Evolutionary conservation across 2,113 vertebrate species (phyloP).

Genomic region (Micronycteris hirsuta): DNA sequence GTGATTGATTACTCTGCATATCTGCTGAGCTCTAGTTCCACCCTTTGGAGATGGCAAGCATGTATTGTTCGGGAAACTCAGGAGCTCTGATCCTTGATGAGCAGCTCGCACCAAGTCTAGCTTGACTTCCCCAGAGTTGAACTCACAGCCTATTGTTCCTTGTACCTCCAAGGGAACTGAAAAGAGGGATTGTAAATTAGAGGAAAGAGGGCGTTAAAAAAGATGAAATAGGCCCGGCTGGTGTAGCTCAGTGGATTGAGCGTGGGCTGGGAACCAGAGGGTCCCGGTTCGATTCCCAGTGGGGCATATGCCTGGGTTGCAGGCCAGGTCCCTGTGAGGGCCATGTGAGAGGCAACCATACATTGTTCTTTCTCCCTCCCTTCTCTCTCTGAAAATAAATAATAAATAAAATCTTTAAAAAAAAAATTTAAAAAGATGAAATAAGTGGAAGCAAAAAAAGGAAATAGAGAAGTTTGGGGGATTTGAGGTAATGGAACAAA

Average conservation of each 20-base stretch:
- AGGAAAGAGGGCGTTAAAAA: background rate
- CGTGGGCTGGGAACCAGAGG: no score
- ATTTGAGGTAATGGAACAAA: background rate
- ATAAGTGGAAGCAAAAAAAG: background rate
- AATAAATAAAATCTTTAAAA: no score
- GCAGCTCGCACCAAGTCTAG: accelerated
- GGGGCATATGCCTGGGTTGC: no score
- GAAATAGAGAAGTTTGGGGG: background rate
- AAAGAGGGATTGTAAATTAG: background rate
- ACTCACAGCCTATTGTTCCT: background rate
- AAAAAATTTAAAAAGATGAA: no score
- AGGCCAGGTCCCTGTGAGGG: no score
- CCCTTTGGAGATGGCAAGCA: background rate
- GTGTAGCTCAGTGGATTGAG: no score
- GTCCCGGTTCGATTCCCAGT: no score
- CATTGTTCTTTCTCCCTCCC: no score
- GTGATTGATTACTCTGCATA: accelerated
- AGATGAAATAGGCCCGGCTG: no score
- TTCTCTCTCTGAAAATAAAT: no score
- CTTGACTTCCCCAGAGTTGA: background rate
- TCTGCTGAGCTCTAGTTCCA: background rate
- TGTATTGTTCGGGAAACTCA: background rate
- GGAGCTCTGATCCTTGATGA: background rate
- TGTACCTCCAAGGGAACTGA: background rate
- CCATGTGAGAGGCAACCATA: no score